phyloP scores from a whole-genome alignment of 2,888 invertebrate species.

The Ganaspis brasiliensis region DNA sequence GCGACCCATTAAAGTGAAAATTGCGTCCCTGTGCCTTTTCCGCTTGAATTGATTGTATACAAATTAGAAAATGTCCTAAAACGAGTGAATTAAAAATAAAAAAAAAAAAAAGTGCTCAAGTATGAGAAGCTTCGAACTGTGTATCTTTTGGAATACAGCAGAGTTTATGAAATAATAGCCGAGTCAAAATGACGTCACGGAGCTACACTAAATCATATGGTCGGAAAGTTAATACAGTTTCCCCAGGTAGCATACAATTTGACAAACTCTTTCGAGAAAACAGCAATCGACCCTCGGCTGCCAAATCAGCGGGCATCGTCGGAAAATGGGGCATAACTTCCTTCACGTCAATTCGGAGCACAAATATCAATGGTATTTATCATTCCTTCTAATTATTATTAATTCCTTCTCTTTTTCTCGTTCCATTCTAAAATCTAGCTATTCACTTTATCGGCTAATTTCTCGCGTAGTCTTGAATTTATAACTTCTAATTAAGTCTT shows the following conservation, averaged over 20 bases:
- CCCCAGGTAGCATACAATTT: slow-evolving; percentile 84
- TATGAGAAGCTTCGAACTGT: slow-evolving; percentile 38
- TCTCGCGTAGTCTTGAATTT: too few relatives aligned
- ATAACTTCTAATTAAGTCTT: too few relatives aligned
- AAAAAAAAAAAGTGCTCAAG: slow-evolving; percentile 21
- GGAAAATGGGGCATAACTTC: slow-evolving; percentile 98
- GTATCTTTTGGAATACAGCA: slow-evolving; percentile 67
- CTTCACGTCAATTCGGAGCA: slow-evolving; percentile 93
- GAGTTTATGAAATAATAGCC: slow-evolving; percentile 63
- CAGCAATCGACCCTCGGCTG: slow-evolving; percentile 93
- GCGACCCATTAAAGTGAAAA: background rate
- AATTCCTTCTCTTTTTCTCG: background rate
- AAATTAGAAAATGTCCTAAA: slow-evolving; percentile 32
- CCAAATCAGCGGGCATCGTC: slow-evolving; percentile 94
- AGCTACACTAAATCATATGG: slow-evolving; percentile 78
- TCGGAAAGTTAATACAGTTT: slow-evolving; percentile 77
- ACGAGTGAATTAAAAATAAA: background rate
- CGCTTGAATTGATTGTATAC: slow-evolving; percentile 26
- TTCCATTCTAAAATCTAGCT: background rate
- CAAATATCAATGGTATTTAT: slow-evolving; percentile 84
- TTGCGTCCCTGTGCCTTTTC: background rate
- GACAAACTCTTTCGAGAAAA: slow-evolving; percentile 87
- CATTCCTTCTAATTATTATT: too few relatives aligned
- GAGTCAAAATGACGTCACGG: slow-evolving; percentile 76
- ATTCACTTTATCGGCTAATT: background rate